Evolutionary conservation across 2,888 invertebrate species (phyloP).

Genomic region (Parnassius orleans): DNA sequence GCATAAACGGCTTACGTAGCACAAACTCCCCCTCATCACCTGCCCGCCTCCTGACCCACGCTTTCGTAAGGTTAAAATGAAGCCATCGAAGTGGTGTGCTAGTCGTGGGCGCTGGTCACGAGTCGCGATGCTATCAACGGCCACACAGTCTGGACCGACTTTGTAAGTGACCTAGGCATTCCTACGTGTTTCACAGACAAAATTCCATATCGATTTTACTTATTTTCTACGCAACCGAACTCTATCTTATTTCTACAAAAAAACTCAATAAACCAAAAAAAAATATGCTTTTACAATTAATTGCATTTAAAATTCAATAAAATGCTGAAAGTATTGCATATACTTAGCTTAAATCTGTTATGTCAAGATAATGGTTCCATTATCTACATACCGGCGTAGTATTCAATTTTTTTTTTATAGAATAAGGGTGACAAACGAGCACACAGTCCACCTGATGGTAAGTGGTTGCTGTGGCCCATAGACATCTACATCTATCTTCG

Average conservation of each 20-base stretch:
- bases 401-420: conserved; percentile 19
- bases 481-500: too few species aligned
- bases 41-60: conserved; percentile 16
- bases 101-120: conserved; percentile 64
- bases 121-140: conserved; percentile 57
- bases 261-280: too few species aligned
- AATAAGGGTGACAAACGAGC: too few species aligned
- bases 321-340: too few species aligned
- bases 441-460: too few species aligned
- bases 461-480: too few species aligned
- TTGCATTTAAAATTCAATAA: too few species aligned
- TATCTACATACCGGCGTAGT: background rate
- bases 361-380: too few species aligned
- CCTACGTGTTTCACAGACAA: conserved; percentile 13
- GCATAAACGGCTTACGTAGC: conserved; percentile 3
- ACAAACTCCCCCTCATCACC: background rate
- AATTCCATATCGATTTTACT: conserved; percentile 10
- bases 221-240: background rate
- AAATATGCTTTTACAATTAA: too few species aligned
- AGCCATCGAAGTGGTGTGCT: conserved; percentile 49
- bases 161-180: conserved; percentile 31
- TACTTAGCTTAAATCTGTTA: too few species aligned
- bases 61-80: conserved; percentile 48
- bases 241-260: too few species aligned
- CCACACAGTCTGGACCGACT: conserved; percentile 42